Evolutionary conservation across 2,888 invertebrate genomes (phyloP).

Genomic region (Hermaeophaga mercurialis): DNA sequence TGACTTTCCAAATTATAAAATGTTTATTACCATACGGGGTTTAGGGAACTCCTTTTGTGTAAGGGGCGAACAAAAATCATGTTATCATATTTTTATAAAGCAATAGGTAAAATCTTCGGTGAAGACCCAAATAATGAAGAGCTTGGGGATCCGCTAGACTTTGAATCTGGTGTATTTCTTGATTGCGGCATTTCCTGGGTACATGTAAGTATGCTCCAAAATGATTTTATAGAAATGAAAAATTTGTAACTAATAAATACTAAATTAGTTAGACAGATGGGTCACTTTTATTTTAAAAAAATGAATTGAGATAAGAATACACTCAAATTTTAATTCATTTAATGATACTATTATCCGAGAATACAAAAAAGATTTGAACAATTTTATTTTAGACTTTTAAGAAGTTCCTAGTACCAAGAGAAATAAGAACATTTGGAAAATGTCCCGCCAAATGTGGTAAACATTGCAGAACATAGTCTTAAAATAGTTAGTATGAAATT

Average conservation of each 20-base stretch:
- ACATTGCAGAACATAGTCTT: constrained; percentile 1
- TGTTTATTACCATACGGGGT: background rate
- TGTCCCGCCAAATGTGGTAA: constrained; percentile 12
- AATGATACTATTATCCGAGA: constrained; percentile 10
- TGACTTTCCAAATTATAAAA: constrained; percentile 18
- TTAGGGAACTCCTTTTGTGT: background rate
- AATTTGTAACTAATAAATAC: background rate
- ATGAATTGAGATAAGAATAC: background rate
- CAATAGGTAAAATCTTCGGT: constrained; percentile 43
- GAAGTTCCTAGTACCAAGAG: constrained; percentile 39
- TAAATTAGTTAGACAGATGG: background rate
- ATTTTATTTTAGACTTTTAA: constrained; percentile 39
- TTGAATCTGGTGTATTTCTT: constrained; percentile 48
- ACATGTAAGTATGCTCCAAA: constrained; percentile 37
- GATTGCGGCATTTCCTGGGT: constrained; percentile 50
- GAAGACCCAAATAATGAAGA: constrained; percentile 41
- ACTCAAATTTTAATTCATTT: background rate
- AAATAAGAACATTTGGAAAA: constrained; percentile 9
- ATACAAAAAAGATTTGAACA: background rate
- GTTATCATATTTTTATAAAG: constrained; percentile 40
- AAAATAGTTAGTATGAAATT: no score
- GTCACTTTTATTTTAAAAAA: background rate
- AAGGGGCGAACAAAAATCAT: constrained; percentile 19
- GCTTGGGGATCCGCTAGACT: constrained; percentile 47
- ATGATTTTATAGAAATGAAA: no score